Base-by-base conservation (phyloP, 2,113 vertebrate species). In the Dipodomys spectabilis region DNA sequence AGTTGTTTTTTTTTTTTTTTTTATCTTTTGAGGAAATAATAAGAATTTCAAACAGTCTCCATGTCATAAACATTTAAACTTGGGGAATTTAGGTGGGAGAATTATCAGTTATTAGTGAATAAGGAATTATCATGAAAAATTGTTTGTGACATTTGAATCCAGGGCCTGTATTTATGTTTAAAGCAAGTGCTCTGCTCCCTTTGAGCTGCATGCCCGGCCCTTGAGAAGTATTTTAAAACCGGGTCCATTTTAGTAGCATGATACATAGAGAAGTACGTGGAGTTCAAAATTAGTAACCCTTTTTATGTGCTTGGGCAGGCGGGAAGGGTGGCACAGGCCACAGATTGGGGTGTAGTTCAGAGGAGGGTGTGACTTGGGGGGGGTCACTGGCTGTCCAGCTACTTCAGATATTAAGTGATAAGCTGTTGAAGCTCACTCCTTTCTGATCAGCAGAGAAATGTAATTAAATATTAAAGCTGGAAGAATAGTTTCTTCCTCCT, bases 221-320 rank as follows among this genome's bases (percentile, higher is more conserved):
- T 90, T 9, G 18, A 89, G 49, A 69, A 44, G 13, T 20, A 28
- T 35, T 57, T 68, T 25, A 49, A 85, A 83, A 27, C 35, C 1
- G 19, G 35, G 57, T 27, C 72, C 27, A 0, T 68, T 93, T 62
- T 80, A 30, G 30, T 62, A 39, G 60, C 30, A 2, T 71, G 65
- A 88, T 57, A 5, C 65, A 22, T 25, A 11, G 60, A 62, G 18
- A 74, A 39, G 79, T 25, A 64, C n/a, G 11, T 3, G 12, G 22
- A 1, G 3, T 8, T 69, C 25, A 23, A 0, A 27, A 32, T 44
- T 32, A 11, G 1, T 12, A 25, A 19, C 8, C 0, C 53, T 20
- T 67, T 35, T 45, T 27, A 30, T 45, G 7, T 60, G 62, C 44
- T 15, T 44, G 28, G 53, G 68, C 53, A 45, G 22, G 39, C 22